Conservation (phyloP, 2,113 vertebrate genomes). For the Pteropus alecto region DNA sequence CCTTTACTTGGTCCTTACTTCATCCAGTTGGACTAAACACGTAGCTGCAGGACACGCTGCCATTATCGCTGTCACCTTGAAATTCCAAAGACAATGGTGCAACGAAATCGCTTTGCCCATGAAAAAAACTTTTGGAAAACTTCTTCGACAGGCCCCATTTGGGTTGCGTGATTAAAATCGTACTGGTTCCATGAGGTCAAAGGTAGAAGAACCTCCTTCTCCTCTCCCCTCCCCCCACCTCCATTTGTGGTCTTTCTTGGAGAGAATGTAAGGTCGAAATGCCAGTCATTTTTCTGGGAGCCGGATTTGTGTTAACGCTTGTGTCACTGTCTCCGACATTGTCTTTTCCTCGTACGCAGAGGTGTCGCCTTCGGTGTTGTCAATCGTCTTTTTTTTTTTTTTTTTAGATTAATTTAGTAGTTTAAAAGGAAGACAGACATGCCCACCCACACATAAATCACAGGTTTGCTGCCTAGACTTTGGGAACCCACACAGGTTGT, state of each 20-base stretch:
- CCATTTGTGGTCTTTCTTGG: neutral
- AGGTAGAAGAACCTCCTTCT: neutral
- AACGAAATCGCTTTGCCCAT: neutral
- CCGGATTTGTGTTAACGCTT: neutral
- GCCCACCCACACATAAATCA: slow-evolving; percentile 63
- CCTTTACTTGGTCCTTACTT: neutral
- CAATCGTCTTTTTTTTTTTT: slow-evolving; percentile 20
- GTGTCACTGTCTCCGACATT: neutral
- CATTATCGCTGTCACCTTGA: neutral
- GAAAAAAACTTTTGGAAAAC: neutral
- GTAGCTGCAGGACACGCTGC: neutral
- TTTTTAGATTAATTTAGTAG: slow-evolving; percentile 50
- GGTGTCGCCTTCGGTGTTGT: neutral
- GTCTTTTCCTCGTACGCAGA: neutral
- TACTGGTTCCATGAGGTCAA: neutral
- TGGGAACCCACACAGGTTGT: slow-evolving; percentile 34
- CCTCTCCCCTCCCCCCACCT: neutral
- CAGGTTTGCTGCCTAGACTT: slow-evolving; percentile 34
- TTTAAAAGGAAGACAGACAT: slow-evolving; percentile 63
- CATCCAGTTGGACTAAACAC: neutral
- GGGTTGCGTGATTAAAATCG: neutral
- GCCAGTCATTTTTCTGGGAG: neutral
- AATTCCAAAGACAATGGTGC: neutral
- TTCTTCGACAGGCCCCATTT: neutral
- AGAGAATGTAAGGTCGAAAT: neutral